phyloP scores from a whole-genome alignment of 2,113 vertebrate species.

The Tyto alba region DNA sequence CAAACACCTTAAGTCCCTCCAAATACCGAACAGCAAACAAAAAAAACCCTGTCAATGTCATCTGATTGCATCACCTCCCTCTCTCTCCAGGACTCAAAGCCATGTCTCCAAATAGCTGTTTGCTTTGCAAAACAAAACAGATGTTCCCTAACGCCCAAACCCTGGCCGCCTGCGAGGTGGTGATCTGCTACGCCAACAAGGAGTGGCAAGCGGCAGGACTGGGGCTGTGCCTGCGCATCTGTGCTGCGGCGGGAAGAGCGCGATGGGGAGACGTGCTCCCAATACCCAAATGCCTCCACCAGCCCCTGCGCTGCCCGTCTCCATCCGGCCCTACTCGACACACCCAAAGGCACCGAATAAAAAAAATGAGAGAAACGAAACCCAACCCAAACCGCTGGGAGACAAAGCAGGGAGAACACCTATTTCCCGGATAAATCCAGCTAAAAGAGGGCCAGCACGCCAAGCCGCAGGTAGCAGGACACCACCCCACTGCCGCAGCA shows the following conservation, averaged over 20 bases:
- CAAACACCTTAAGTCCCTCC: background rate
- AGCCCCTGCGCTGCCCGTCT: background rate
- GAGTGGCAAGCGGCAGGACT: background rate
- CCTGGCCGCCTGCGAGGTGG: background rate
- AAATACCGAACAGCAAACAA: background rate
- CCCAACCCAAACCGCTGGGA: background rate
- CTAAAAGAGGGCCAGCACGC: background rate
- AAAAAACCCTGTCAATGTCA: background rate
- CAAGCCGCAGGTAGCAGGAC: background rate
- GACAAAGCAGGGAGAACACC: background rate
- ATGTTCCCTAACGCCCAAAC: background rate
- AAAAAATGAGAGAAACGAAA: background rate
- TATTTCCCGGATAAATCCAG: fast-evolving
- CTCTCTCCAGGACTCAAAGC: background rate
- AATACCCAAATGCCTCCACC: background rate
- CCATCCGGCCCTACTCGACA: background rate
- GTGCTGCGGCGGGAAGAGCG: background rate
- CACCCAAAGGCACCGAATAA: background rate
- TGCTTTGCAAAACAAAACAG: background rate
- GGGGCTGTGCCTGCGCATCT: background rate
- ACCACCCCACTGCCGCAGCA: background rate
- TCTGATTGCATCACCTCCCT: constrained; percentile 4
- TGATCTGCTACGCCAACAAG: background rate
- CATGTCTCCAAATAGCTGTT: background rate
- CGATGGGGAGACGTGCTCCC: background rate